Evolutionary conservation across 2,113 vertebrate species (phyloP), one percentile per base, ranked within the genome.

Genomic region (Mola mola): DNA sequence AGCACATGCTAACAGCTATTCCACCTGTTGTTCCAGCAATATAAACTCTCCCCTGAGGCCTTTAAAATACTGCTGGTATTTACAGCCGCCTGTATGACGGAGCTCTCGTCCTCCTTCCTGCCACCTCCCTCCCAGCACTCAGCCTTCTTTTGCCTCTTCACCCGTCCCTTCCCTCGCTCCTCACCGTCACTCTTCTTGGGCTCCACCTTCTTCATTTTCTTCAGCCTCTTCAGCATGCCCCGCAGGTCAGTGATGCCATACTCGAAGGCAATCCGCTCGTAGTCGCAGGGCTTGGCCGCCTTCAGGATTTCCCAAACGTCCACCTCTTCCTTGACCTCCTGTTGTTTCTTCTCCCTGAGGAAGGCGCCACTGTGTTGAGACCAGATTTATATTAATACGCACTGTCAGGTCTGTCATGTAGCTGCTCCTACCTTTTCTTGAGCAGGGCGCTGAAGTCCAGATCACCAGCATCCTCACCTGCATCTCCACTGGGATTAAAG

Each of bases 191-290:
- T 93, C 84, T 91, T 95, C 68, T 95, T 95, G 65, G 91, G 75
- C 85, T 95, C 94, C 2, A 91, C 93, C 81, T 75, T 90, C 87
- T 79, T 93, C 91, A 94, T 93, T 86, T 93, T 94, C 89, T 96
- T 97, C 69, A 97, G 93, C 42, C 92, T 87, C 59, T 91, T 94
- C 24, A 97, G 88, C 95, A 98, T 91, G 69, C 96, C 96, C 0
- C 94, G 89, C 25, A 98, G 93, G 88, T 98, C 96, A 0, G 96
- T 98, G 86, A 96, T 95, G 64, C 96, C 96, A 0, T 97, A 95
- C 83, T 98, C 82, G 43, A 98, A 96, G 66, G 95, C 95, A 0
- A 98, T 97, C 69, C 90, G 93, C 91, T 98, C 96, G 0, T 93
- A 97, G 80, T 98, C 96, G 2, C 95, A 95, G 50, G 95, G 94